phyloP scores from a whole-genome alignment of 2,888 invertebrate genomes.

The Philereme transversata region DNA sequence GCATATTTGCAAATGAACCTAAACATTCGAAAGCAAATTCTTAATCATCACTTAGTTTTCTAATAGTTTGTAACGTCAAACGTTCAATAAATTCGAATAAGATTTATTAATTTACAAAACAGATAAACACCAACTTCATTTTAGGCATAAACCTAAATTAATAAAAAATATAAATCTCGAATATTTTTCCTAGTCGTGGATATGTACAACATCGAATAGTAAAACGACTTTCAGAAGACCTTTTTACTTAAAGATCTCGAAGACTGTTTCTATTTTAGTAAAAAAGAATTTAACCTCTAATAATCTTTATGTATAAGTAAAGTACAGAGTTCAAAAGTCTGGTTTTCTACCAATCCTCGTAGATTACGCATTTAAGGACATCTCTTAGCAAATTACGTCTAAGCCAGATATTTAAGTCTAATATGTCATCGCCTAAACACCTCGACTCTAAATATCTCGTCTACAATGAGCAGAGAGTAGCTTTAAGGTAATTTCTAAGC shows the following conservation, averaged over 20 bases:
- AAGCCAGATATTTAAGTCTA: no score
- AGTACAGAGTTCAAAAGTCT: no score
- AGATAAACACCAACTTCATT: neutral
- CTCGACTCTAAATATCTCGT: no score
- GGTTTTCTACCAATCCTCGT: no score
- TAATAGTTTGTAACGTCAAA: slow-evolving; percentile 2
- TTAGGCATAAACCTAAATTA: neutral
- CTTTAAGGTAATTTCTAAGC: no score
- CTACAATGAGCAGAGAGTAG: no score
- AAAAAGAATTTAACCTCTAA: no score
- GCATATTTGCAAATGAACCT: neutral
- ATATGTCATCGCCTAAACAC: no score
- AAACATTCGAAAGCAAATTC: slow-evolving; percentile 6
- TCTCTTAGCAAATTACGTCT: no score
- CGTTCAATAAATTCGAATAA: slow-evolving; percentile 13
- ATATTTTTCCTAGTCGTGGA: neutral
- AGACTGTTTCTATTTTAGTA: slow-evolving; percentile 1
- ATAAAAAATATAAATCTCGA: neutral
- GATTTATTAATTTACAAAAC: neutral
- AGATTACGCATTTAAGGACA: no score
- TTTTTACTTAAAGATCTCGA: slow-evolving; percentile 10
- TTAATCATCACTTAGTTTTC: neutral
- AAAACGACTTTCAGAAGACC: slow-evolving; percentile 3
- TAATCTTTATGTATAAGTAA: no score
- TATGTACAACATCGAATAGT: neutral